Evolutionary conservation across 2,888 invertebrate genomes (phyloP).

Genomic region (Carterocephalus palaemon): DNA sequence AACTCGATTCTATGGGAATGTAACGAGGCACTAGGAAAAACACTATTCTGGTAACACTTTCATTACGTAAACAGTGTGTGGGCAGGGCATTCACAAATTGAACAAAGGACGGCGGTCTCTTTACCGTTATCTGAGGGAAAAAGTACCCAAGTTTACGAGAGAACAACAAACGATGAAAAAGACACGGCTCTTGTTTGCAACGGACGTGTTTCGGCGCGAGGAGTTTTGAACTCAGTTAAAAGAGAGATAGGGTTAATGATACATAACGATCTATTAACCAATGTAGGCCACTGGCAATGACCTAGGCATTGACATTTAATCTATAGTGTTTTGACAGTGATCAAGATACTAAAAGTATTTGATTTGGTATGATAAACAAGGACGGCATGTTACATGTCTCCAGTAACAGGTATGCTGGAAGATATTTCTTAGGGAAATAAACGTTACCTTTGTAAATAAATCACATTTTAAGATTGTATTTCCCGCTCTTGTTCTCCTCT

Average conservation of each 20-base stretch:
- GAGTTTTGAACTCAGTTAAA: background rate
- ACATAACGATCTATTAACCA: too few species aligned
- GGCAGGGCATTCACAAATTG: constrained; percentile 20
- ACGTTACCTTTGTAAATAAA: too few species aligned
- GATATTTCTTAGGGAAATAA: too few species aligned
- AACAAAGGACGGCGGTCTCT: constrained; percentile 19
- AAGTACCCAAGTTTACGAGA: constrained; percentile 15
- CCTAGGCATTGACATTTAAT: too few species aligned
- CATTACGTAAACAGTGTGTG: constrained; percentile 18
- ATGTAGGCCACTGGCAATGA: too few species aligned
- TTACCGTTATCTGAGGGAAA: constrained; percentile 11
- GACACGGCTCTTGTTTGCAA: background rate
- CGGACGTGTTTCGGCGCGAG: background rate
- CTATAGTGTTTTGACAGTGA: too few species aligned
- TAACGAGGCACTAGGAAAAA: background rate
- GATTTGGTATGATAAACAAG: too few species aligned
- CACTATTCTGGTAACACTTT: constrained; percentile 10
- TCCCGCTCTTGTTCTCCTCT: too few species aligned
- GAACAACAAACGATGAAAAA: constrained; percentile 4
- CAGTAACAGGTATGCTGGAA: too few species aligned
- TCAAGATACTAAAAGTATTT: too few species aligned
- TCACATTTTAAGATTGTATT: too few species aligned
- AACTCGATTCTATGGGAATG: background rate
- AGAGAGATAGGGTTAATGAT: background rate
- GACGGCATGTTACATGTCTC: too few species aligned